These are phyloP conservation scores for Micrasema longulum DNA, from an alignment of 1,140 invertebrate genomes.

Conservation along the genomic window DNA sequence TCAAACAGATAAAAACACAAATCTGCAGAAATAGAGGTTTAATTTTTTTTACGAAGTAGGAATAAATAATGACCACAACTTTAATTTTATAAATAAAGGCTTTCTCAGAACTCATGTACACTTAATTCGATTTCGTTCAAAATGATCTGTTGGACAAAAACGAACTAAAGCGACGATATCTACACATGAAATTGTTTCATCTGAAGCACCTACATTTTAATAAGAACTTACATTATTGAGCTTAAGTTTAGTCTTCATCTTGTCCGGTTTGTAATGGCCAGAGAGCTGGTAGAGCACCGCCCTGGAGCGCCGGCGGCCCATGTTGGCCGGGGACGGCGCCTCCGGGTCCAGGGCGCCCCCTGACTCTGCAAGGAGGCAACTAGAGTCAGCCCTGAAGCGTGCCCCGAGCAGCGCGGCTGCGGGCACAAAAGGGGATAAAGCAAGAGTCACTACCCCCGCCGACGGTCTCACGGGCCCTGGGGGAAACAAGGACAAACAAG, in stretches of 20 bases:
- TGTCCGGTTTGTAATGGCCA: slow-evolving; percentile 94
- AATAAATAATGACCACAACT: too few relatives aligned
- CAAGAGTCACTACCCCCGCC: slow-evolving; percentile 69
- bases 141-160: too few relatives aligned
- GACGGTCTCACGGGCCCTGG: slow-evolving; percentile 69
- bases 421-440: slow-evolving; percentile 73
- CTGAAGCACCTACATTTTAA: too few relatives aligned
- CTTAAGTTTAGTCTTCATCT: slow-evolving; percentile 93
- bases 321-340: slow-evolving; percentile 88
- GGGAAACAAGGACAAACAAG: slow-evolving; percentile 54
- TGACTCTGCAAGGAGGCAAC: slow-evolving; percentile 79
- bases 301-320: slow-evolving; percentile 88
- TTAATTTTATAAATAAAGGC: too few relatives aligned
- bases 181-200: too few relatives aligned
- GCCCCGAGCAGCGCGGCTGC: slow-evolving; percentile 78
- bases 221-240: slow-evolving; percentile 92
- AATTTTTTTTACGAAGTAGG: too few relatives aligned
- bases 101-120: too few relatives aligned
- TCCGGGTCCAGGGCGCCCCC: slow-evolving; percentile 84
- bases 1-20: too few relatives aligned
- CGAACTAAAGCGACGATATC: too few relatives aligned
- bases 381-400: slow-evolving; percentile 75
- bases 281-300: slow-evolving; percentile 97
- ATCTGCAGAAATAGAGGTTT: too few relatives aligned
- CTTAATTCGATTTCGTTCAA: too few relatives aligned